Conservation (phyloP, 1,140 invertebrate genomes). For the Nasonia longicornis region DNA sequence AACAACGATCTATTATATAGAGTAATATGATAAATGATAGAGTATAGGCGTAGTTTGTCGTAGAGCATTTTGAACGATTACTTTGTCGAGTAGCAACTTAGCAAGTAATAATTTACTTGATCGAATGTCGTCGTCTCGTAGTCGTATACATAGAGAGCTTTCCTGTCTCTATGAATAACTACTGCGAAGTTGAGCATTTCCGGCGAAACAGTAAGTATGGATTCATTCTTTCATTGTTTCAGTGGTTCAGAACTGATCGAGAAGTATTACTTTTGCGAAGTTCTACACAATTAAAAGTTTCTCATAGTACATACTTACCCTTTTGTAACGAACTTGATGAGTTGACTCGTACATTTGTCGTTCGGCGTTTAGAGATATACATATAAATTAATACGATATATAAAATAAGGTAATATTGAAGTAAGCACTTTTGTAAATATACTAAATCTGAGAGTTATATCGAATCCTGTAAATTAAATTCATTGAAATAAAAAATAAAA, state of each 20-base stretch:
- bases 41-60: not conserved
- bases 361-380: not conserved
- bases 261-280: not conserved
- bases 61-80: not conserved
- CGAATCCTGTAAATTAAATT: slow-evolving; percentile 1
- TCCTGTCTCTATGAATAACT: not conserved
- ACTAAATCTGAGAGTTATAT: not conserved
- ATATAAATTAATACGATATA: not conserved
- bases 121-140: not conserved
- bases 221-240: not conserved
- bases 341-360: slow-evolving; percentile 1
- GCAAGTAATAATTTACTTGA: not conserved
- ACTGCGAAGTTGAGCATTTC: not conserved
- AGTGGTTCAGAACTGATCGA: not conserved
- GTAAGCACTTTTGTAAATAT: slow-evolving; percentile 4
- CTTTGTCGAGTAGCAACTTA: not conserved
- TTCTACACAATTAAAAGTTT: not conserved
- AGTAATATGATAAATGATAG: not conserved
- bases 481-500: slow-evolving; percentile 5
- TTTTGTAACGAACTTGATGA: not conserved
- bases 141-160: not conserved
- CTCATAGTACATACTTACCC: not conserved
- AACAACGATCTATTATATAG: not conserved
- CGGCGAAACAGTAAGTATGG: not conserved
- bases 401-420: slow-evolving; percentile 1